Evolutionary conservation across 1,140 invertebrate genomes (phyloP), one percentile per base, ranked within the genome.

Genomic region (Dinoponera quadriceps): DNA sequence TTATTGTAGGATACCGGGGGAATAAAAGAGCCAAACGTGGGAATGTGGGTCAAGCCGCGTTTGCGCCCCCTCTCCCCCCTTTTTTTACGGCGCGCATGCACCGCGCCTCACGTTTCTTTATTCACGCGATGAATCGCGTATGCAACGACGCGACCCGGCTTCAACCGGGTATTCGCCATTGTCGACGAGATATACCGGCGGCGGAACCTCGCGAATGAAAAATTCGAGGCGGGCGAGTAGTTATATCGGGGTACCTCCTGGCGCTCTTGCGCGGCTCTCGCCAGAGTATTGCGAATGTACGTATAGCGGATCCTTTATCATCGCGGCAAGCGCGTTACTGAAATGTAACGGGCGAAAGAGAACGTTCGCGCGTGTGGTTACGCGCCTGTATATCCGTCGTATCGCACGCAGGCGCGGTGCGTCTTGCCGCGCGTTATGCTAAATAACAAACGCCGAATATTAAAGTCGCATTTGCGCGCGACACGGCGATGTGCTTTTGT

Each of bases 91-190:
- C 22, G 27, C 38, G 22, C 27, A 82, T 75, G 57, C 44, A 60
- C 44, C 57, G 38, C 49, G 44, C 69, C 29, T 18, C 13, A 22
- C 78, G 48, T 62, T 80, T 80, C 65, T 80, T 80, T 80, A 80
- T 69, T 80, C 75, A 80, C 33, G 25, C 51, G 33, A 38, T 80
- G 65, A 80, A 80, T 80, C 51, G 51, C 51, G 75, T 69, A 80
- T 80, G 75, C 75, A 80, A 44, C 75, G 65, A 71, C 38, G 65
- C 65, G 75, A 80, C 54, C 51, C 51, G 65, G 65, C 75, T 80
- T 80, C 66, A 71, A 71, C 51, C 65, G 33, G n/a, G 65, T 71
- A 80, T 80, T 71, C 75, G 22, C 75, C 65, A 80, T 80, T 80
- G 75, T 71, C 65, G 75, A 27, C 75, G 65, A 69, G 49, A 80